Evolutionary conservation across 2,888 invertebrate genomes (phyloP), one percentile per base, ranked within the genome.

Genomic region (Punctoribates punctum): DNA sequence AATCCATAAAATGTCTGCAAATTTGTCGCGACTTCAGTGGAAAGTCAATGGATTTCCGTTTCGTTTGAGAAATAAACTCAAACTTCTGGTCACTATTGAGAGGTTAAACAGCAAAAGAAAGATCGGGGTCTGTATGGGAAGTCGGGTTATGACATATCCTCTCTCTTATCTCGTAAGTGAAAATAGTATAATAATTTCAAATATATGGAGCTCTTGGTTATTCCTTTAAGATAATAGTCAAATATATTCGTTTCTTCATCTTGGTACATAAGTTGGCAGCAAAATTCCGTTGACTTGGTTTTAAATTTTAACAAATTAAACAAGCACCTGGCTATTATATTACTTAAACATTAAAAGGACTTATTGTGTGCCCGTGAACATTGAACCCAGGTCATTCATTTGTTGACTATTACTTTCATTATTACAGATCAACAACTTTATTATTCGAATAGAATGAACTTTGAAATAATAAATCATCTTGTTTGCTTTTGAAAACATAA

Each of bases 211-310:
- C n/a, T 5, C 15, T 29, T 3, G 23, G 23, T 70, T 42, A 42
- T 42, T 8, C 2, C 5, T 42, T 4, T 42, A 11, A 70, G 70
- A 20, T 70, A 9, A n/a, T 42, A 0, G 42, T 70, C 8, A 42
- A 20, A 23, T 70, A 70, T 46, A 20, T 70, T 20, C 13, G 70
- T 23, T 70, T 38, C n/a, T 70, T 70, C 46, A 70, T 70, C 3
- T 46, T 70, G 23, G 70, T 70, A 8, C 38, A 70, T 15, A 70
- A 46, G 13, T 70, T 70, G 15, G n/a, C 70, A 2, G 4, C 4
- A 23, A 70, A 70, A 13, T 42, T 42, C 11, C 42, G 42, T 34
- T 8, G 8, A 34, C 34, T 6, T n/a, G n/a, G n/a, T n/a, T n/a
- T n/a, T n/a, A n/a, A n/a, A n/a, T n/a, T n/a, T n/a, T n/a, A n/a